Percentiles rank a stretch among this genome's conserved stretches.
phyloP scores from a whole-genome alignment of 1,140 invertebrate genomes.

The Eulimnadia texana region DNA sequence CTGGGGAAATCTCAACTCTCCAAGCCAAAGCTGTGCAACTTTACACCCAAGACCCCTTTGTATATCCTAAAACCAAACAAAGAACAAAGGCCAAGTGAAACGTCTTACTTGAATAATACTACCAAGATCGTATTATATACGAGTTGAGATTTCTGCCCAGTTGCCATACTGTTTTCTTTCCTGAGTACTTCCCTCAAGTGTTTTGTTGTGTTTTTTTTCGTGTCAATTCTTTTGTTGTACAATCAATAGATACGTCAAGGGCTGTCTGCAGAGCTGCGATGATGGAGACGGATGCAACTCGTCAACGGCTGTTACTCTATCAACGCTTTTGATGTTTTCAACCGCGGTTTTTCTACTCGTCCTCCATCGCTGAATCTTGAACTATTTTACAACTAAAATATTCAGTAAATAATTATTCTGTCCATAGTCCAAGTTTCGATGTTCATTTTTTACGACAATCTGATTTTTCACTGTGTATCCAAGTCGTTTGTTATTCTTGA shows the following conservation, averaged over 20 bases:
- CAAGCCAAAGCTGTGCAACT: background rate
- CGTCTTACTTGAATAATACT: too few relatives aligned
- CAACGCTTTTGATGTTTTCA: background rate
- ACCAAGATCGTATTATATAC: too few relatives aligned
- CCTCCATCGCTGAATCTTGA: background rate
- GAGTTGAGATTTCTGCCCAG: too few relatives aligned
- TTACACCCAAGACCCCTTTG: background rate
- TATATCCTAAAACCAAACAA: too few relatives aligned
- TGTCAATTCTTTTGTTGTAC: background rate
- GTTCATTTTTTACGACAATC: too few relatives aligned
- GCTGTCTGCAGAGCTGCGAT: slow-evolving; percentile 73
- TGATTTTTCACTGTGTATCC: too few relatives aligned
- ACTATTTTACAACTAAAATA: too few relatives aligned
- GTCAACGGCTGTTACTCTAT: background rate
- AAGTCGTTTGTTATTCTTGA: too few relatives aligned
- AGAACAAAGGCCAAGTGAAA: too few relatives aligned
- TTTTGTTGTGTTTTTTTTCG: background rate
- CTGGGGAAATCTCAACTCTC: background rate
- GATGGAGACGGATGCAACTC: slow-evolving; percentile 71
- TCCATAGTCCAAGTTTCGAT: too few relatives aligned
- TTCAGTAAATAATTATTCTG: too few relatives aligned
- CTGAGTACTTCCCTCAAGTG: background rate
- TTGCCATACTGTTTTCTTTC: too few relatives aligned
- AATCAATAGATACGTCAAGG: slow-evolving; percentile 61
- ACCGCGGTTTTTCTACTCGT: background rate